Conservation (phyloP, 2,113 vertebrate genomes). For the Microtus montanus region DNA sequence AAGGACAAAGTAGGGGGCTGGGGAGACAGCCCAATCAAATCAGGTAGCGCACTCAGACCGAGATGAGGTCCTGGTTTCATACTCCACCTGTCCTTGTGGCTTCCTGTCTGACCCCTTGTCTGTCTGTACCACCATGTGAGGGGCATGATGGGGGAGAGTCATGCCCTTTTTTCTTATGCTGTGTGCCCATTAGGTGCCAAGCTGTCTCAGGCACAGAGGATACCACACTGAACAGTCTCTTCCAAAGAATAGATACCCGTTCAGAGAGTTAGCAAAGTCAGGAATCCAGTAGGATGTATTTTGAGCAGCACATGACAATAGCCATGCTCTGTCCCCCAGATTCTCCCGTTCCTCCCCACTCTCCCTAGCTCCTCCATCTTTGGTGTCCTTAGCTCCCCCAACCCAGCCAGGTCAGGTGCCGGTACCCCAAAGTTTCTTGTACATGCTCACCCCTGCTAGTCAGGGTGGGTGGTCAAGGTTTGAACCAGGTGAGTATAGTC, state of each 20-base stretch:
- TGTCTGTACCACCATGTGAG: background rate
- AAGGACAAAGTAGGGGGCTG: background rate
- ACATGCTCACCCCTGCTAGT: no score
- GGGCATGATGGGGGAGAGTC: no score
- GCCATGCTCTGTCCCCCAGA: background rate
- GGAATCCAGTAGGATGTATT: background rate
- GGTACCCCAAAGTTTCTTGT: background rate
- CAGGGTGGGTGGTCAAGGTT: rapidly evolving
- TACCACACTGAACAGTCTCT: background rate
- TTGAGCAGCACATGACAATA: background rate
- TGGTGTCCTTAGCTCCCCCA: background rate
- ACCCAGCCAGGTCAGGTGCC: background rate
- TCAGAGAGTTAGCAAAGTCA: background rate
- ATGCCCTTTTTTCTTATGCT: no score
- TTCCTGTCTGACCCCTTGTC: background rate
- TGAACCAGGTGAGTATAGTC: background rate
- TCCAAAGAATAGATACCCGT: background rate
- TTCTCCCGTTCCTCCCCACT: background rate
- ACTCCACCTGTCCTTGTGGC: background rate
- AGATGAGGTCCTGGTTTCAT: background rate
- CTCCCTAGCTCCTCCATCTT: background rate
- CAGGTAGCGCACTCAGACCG: background rate
- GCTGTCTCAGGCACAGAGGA: background rate
- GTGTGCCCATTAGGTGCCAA: background rate
- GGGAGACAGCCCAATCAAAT: background rate